Percentiles rank a stretch among this genome's conserved stretches.
phyloP scores from a whole-genome alignment of 2,888 invertebrate genomes.

The Microchrysa polita region DNA sequence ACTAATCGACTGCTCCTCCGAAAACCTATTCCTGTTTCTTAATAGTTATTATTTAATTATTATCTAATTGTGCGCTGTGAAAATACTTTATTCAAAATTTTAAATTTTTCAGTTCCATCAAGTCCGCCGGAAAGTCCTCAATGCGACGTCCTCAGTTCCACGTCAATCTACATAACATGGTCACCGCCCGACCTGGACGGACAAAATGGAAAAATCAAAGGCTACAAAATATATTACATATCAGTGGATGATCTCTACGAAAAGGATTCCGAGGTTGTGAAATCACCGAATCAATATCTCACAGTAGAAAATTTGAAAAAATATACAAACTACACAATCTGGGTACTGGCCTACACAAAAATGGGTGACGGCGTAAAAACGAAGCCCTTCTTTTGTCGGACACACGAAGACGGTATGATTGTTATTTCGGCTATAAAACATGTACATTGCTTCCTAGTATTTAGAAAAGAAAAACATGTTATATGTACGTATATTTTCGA shows the following conservation, averaged over 20 bases:
- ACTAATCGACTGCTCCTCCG: no score
- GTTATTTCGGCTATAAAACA: not conserved
- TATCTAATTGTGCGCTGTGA: no score
- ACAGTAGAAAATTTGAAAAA: constrained; percentile 79
- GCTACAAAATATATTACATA: constrained; percentile 84
- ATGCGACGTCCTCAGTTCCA: constrained; percentile 83
- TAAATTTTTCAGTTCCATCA: constrained; percentile 76
- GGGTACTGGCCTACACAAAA: constrained; percentile 87
- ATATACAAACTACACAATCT: constrained; percentile 92
- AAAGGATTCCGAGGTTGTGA: constrained; percentile 79
- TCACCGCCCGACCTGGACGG: constrained; percentile 82
- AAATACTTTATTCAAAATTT: no score
- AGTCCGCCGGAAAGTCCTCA: constrained; percentile 83
- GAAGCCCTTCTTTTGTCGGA: constrained; percentile 84
- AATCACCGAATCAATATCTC: constrained; percentile 67
- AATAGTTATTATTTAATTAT: no score
- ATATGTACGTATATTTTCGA: no score
- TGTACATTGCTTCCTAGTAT: no score
- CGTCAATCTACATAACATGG: constrained; percentile 87
- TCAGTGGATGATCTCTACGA: constrained; percentile 83
- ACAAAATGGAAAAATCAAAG: constrained; percentile 85
- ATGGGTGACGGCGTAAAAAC: constrained; percentile 91
- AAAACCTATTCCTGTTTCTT: no score
- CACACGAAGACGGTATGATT: constrained; percentile 83
- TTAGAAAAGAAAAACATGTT: no score